Evolutionary conservation across 2,888 invertebrate genomes (phyloP).

Genomic region (Cremastinae sp.): DNA sequence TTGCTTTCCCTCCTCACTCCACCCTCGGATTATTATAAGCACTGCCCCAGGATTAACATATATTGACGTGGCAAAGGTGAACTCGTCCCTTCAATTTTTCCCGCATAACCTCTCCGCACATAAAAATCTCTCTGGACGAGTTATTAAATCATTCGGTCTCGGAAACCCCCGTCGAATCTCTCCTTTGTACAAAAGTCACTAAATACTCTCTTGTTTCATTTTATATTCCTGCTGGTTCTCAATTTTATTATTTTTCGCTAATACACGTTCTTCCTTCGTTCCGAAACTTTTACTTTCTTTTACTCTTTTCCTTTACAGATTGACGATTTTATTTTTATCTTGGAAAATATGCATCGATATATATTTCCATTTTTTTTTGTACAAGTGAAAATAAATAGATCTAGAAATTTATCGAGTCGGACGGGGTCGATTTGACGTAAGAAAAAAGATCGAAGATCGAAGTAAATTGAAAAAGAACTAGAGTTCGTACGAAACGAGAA

Average conservation of each 20-base stretch:
- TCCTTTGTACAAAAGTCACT: slow-evolving; percentile 27
- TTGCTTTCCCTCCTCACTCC: slow-evolving; percentile 62
- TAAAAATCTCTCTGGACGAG: slow-evolving; percentile 69
- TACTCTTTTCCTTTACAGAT: too few relatives aligned
- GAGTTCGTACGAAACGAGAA: slow-evolving; percentile 28
- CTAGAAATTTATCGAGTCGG: too few relatives aligned
- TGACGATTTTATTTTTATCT: too few relatives aligned
- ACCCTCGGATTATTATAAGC: slow-evolving; percentile 71
- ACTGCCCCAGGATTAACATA: slow-evolving; percentile 77
- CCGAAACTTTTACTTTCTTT: too few relatives aligned
- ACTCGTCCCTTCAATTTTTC: slow-evolving; percentile 34
- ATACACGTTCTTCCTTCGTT: too few relatives aligned
- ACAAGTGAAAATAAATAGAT: too few relatives aligned
- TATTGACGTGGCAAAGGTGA: slow-evolving; percentile 74
- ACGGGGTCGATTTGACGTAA: too few relatives aligned
- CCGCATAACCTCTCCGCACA: slow-evolving; percentile 31
- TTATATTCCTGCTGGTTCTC: background rate
- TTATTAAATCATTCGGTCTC: slow-evolving; percentile 75
- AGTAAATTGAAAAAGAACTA: slow-evolving; percentile 36
- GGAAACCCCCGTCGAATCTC: slow-evolving; percentile 8
- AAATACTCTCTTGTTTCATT: background rate
- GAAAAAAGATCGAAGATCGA: slow-evolving; percentile 56
- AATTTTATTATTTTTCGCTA: background rate
- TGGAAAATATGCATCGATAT: too few relatives aligned
- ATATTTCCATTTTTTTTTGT: too few relatives aligned